phyloP scores from a whole-genome alignment of 2,797 vertebrate genomes.

The Coracias cyanogaster region DNA sequence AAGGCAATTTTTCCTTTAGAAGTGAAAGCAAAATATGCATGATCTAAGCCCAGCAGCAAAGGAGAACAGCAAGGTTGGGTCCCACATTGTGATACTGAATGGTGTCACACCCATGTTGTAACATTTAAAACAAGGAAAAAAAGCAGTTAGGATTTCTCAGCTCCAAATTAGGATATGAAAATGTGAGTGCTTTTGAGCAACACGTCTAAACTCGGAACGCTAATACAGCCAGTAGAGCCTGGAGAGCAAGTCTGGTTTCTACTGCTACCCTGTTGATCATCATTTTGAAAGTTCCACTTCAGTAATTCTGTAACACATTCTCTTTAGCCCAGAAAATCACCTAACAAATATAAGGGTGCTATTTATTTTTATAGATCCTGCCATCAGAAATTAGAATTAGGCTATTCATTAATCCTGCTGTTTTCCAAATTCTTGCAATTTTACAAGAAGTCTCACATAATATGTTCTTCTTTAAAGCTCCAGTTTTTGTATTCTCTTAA shows the following conservation, averaged over 20 bases:
- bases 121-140: background rate
- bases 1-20: background rate
- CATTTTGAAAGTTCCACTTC: background rate
- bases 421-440: background rate
- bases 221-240: background rate
- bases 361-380: background rate
- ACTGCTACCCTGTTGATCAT: fast-evolving
- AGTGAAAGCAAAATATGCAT: background rate
- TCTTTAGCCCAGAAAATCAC: background rate
- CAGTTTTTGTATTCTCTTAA: background rate
- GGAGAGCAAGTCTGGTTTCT: background rate
- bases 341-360: background rate
- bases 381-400: background rate
- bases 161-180: background rate
- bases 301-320: background rate
- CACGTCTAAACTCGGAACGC: background rate
- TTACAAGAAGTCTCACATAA: background rate
- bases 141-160: background rate
- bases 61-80: background rate
- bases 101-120: background rate
- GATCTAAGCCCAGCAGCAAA: background rate
- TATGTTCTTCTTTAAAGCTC: background rate
- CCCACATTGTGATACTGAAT: background rate
- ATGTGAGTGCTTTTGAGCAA: background rate
- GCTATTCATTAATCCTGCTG: background rate